phyloP scores from a whole-genome alignment of 2,888 invertebrate species.

The Drosophila mettleri region DNA sequence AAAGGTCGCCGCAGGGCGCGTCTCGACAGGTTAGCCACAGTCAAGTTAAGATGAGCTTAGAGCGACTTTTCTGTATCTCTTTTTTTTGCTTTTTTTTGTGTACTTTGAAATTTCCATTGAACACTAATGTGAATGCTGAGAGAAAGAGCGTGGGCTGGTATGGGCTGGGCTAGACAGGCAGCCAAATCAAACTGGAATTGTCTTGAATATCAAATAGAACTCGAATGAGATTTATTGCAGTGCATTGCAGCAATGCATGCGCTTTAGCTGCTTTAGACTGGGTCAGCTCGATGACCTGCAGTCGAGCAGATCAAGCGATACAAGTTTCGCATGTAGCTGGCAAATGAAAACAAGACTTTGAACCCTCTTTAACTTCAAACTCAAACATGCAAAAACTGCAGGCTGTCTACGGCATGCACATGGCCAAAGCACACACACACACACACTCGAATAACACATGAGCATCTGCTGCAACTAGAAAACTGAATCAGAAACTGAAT shows the following conservation, averaged over 20 bases:
- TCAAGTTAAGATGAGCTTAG: slow-evolving; percentile 20
- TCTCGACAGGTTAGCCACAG: slow-evolving; percentile 35
- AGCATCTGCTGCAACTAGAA: slow-evolving; percentile 44
- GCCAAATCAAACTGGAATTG: not conserved
- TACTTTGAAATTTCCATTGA: slow-evolving; percentile 51
- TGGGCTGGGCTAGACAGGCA: slow-evolving; percentile 40
- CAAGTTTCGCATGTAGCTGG: slow-evolving; percentile 56
- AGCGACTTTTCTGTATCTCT: slow-evolving; percentile 2
- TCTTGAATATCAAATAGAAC: not conserved
- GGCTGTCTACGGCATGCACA: slow-evolving; percentile 48
- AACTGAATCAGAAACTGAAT: slow-evolving; percentile 56
- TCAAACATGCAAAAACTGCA: slow-evolving; percentile 51
- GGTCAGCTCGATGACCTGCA: slow-evolving; percentile 31
- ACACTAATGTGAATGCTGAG: slow-evolving; percentile 55
- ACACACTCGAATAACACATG: slow-evolving; percentile 25
- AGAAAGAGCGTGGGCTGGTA: slow-evolving; percentile 19
- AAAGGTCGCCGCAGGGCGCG: slow-evolving; percentile 49
- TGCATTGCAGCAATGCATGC: not conserved
- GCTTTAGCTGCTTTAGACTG: slow-evolving; percentile 23
- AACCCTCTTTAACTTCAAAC: slow-evolving; percentile 54
- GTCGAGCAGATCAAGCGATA: slow-evolving; percentile 42
- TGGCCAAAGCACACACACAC: slow-evolving; percentile 3
- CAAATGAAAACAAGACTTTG: slow-evolving; percentile 67
- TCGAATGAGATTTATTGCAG: not conserved
- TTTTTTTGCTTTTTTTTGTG: slow-evolving; percentile 2